Percentiles rank a stretch among this genome's conserved stretches.
Conservation (phyloP, 2,888 invertebrate genomes). For the Lepas anatifera region DNA sequence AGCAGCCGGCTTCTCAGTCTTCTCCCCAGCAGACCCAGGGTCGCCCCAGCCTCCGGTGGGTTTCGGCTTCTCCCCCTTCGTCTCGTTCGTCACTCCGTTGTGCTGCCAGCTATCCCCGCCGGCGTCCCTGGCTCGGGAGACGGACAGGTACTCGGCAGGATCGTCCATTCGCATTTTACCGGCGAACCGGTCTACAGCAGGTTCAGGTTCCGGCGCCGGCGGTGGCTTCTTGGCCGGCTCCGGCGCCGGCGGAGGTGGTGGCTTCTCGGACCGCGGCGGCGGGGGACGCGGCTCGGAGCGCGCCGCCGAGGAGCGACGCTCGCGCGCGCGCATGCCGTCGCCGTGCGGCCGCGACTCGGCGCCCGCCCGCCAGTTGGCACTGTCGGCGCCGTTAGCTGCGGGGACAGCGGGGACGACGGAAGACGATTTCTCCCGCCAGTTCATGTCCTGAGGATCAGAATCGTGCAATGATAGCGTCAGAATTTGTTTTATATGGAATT, state of each 20-base stretch:
- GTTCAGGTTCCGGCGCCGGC: not conserved
- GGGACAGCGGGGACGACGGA: not conserved
- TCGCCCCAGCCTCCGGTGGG: not conserved
- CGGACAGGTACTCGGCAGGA: not conserved
- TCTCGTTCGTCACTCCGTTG: no score
- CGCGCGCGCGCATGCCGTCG: not conserved
- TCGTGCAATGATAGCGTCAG: no score
- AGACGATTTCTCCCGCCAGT: not conserved
- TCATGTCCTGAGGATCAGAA: not conserved
- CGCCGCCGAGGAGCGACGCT: not conserved
- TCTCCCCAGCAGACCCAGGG: not conserved
- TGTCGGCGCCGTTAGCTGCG: not conserved
- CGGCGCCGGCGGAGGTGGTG: not conserved
- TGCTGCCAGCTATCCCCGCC: not conserved
- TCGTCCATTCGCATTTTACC: slow-evolving; percentile 7
- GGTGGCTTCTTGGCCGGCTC: not conserved
- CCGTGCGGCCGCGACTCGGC: not conserved
- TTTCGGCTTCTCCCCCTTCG: no score
- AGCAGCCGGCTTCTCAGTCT: not conserved
- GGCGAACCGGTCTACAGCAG: not conserved
- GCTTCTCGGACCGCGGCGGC: not conserved
- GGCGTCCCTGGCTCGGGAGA: no score
- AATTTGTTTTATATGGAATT: no score
- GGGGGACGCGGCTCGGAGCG: not conserved
- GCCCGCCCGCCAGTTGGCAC: not conserved